Conservation (phyloP, 2,797 vertebrate genomes). For the Brachymystax lenok region DNA sequence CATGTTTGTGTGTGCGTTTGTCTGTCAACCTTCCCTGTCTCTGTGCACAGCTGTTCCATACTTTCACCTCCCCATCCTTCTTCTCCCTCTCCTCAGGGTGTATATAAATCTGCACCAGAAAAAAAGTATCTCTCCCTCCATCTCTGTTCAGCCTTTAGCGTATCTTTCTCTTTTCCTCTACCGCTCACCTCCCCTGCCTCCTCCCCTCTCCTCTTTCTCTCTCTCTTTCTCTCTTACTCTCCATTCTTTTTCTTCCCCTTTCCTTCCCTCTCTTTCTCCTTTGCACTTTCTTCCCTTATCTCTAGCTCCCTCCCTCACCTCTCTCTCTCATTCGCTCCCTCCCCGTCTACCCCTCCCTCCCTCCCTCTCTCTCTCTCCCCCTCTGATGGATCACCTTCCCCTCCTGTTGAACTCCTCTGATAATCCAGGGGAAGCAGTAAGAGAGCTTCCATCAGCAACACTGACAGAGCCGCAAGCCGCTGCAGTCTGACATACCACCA, state of each 20-base stretch:
- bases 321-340: background rate
- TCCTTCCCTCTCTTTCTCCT: conserved; percentile 6
- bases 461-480: conserved; percentile 31
- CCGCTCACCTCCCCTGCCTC: background rate
- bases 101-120: conserved; percentile 1
- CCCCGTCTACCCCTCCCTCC: background rate
- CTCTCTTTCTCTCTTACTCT: background rate
- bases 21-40: background rate
- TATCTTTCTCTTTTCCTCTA: background rate
- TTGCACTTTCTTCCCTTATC: background rate
- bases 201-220: background rate
- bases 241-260: background rate
- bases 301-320: conserved; percentile 9
- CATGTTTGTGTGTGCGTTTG: background rate
- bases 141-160: background rate
- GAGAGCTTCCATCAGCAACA: conserved; percentile 34
- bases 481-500: conserved; percentile 23
- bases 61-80: background rate
- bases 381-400: conserved; percentile 43
- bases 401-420: conserved; percentile 40
- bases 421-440: conserved; percentile 46
- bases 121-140: background rate
- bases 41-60: conserved; percentile 8
- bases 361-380: conserved; percentile 2
- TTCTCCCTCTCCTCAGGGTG: conserved; percentile 8